phyloP scores from a whole-genome alignment of 2,888 invertebrate species.

The Ferrisia virgata region DNA sequence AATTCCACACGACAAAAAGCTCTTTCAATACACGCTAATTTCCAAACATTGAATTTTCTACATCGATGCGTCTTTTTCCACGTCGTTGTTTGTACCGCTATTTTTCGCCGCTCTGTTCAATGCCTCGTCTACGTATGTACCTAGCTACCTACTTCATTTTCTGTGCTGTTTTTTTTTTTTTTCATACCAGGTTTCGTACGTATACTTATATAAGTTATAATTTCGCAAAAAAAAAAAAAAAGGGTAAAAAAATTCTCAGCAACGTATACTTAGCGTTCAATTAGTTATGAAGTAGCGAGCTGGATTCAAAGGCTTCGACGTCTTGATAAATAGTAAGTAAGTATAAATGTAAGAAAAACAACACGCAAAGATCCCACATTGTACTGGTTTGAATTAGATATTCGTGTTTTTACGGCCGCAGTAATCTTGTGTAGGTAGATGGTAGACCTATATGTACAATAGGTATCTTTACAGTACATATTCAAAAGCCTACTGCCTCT shows the following conservation, averaged over 20 bases:
- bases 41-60: constrained; percentile 8
- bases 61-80: background rate
- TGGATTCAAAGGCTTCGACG: background rate
- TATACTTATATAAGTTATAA: background rate
- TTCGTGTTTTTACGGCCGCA: background rate
- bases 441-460: too few species aligned
- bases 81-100: background rate
- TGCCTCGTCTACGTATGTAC: too few species aligned
- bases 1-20: constrained; percentile 23
- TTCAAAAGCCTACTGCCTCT: background rate
- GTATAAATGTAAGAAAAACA: background rate
- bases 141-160: too few species aligned
- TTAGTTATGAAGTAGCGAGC: background rate
- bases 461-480: too few species aligned
- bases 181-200: too few species aligned
- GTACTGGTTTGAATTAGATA: background rate
- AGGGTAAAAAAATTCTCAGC: background rate
- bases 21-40: constrained; percentile 14
- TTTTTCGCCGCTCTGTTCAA: background rate
- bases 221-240: background rate
- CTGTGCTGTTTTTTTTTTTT: too few species aligned
- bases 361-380: background rate
- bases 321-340: background rate
- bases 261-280: background rate
- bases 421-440: background rate